Base-by-base conservation (phyloP, 2,888 invertebrate species). In the Melanotus villosus region DNA sequence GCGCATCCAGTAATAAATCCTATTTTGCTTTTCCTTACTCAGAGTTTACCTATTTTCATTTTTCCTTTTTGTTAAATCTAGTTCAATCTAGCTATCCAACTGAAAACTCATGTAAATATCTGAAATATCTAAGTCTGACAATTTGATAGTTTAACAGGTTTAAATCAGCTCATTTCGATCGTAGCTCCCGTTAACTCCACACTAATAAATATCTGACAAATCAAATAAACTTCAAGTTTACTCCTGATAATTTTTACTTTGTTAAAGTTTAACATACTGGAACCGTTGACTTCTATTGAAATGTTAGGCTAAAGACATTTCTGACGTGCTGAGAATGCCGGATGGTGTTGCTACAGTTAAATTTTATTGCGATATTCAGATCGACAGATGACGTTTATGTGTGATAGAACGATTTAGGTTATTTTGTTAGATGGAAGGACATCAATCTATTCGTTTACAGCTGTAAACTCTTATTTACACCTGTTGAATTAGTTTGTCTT, bases 401-500 rank as follows among this genome's bases (percentile, higher is more conserved):
- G 9, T 21, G 12, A 21, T 21, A 26, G 45, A 19, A 21, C 10
- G 47, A 47, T 23, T 47, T 47, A 47, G 47, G 47, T 47, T 47
- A 21, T 47, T 19, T 26, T 47, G 23, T 7, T 12, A 47, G 47
- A 26, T 47, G 16, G 9, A 21, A 19, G 14, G 21, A 21, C 16
- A 3, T 45, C 16, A 45, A 16, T 18, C 21, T 21, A 16, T 18
- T 14, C 41, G 16, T 10, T n/a, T 23, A 12, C 47, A 23, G 10
- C 3, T n/a, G n/a, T n/a, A n/a, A n/a, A n/a, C n/a, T n/a, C 21
- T 47, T 23, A 47, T 47, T 47, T 47, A 47, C 47, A 47, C 47
- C 47, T 47, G 47, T 47, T 23, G 19, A 21, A 7, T 38, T 14
- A 6, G 47, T 47, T n/a, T 47, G 41, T 60, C 82, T 83, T 16